Evolutionary conservation across 2,888 invertebrate genomes (phyloP).

Genomic region (Melieria picta): DNA sequence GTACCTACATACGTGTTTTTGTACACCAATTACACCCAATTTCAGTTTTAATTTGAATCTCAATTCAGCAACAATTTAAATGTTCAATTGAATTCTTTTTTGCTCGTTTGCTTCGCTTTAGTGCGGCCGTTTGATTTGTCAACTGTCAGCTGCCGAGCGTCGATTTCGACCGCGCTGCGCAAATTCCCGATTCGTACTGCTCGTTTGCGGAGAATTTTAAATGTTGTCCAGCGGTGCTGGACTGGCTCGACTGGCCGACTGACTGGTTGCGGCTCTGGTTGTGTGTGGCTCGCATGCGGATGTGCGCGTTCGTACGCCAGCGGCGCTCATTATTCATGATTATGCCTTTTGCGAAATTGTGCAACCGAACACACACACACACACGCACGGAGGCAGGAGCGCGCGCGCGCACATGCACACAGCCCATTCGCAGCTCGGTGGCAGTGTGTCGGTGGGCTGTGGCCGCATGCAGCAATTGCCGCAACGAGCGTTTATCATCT

Average conservation of each 20-base stretch:
- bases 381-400: neutral
- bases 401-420: neutral
- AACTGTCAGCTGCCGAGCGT: conserved; percentile 11
- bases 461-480: neutral
- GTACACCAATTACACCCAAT: conserved; percentile 33
- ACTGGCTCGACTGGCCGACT: neutral
- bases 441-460: neutral
- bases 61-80: conserved; percentile 38
- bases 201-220: conserved; percentile 36
- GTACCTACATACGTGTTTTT: neutral
- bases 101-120: conserved; percentile 29
- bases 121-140: conserved; percentile 2
- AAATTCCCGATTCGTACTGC: conserved; percentile 60
- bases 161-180: conserved; percentile 51
- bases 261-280: conserved; percentile 2
- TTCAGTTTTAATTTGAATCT: conserved; percentile 30
- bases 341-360: conserved; percentile 62
- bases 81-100: conserved; percentile 28
- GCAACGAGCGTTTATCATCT: conserved; percentile 22
- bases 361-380: conserved; percentile 28
- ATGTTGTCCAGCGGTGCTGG: conserved; percentile 1
- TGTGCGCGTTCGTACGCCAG: conserved; percentile 17
- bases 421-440: neutral
- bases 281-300: neutral
- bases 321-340: conserved; percentile 62